These are phyloP conservation scores for Unio pictorum DNA, from an alignment of 2,888 invertebrate genomes.

Conservation along the genomic window DNA sequence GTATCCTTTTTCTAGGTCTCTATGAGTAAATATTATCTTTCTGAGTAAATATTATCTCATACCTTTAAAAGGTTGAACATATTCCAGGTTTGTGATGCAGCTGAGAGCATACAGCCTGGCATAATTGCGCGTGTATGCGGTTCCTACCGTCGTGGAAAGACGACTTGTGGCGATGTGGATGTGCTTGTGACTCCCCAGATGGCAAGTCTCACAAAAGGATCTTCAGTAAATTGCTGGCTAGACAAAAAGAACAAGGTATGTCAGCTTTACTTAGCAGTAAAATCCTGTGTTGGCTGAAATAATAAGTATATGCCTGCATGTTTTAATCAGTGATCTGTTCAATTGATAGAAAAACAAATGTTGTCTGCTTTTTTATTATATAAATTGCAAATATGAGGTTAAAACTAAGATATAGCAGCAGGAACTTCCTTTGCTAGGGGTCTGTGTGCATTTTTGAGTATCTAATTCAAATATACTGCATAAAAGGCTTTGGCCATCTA, in stretches of 20 bases:
- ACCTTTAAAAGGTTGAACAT: too few relatives aligned
- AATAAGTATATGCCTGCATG: too few relatives aligned
- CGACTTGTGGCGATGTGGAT: conserved; percentile 74
- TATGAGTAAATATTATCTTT: not conserved
- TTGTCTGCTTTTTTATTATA: too few relatives aligned
- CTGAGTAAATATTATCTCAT: not conserved
- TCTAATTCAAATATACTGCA: too few relatives aligned
- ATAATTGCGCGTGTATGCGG: conserved; percentile 72
- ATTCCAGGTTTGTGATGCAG: conserved; percentile 64
- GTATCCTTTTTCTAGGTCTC: not conserved
- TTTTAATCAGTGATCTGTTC: too few relatives aligned
- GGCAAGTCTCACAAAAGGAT: conserved; percentile 70
- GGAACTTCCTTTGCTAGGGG: too few relatives aligned
- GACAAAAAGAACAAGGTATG: conserved; percentile 65
- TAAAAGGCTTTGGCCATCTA: too few relatives aligned
- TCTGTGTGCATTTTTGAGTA: too few relatives aligned
- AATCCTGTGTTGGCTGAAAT: too few relatives aligned
- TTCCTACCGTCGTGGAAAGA: conserved; percentile 73
- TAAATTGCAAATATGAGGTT: too few relatives aligned
- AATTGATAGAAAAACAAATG: too few relatives aligned
- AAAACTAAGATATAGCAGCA: too few relatives aligned
- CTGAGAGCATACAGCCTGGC: conserved; percentile 59
- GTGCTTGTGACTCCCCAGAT: conserved; percentile 73
- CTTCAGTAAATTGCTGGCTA: conserved; percentile 62
- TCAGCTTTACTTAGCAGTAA: not conserved